Conservation (phyloP, 2,888 invertebrate genomes). For the Criorhina ranunculi region DNA sequence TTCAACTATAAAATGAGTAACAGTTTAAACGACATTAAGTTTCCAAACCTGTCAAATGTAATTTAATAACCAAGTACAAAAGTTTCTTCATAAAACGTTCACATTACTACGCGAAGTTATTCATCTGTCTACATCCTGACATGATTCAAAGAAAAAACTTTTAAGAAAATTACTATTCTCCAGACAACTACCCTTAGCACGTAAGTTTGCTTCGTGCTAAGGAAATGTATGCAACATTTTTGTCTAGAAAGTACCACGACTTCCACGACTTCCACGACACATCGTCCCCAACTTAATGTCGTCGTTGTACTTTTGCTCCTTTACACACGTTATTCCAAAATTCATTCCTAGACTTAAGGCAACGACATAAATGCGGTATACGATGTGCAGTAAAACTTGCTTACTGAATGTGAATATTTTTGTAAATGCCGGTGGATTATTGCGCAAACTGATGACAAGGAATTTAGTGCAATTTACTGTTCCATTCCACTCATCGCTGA, state of each 20-base stretch:
- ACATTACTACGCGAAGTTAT: not conserved
- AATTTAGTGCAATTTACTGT: not conserved
- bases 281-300: not conserved
- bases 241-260: not conserved
- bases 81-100: not conserved
- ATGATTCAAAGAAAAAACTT: not conserved
- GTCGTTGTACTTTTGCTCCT: not conserved
- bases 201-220: no score
- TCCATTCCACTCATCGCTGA: not conserved
- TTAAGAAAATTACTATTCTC: no score
- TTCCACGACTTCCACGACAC: not conserved
- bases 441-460: constrained; percentile 1
- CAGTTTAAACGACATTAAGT: no score
- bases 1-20: no score
- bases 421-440: constrained; percentile 1
- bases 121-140: not conserved
- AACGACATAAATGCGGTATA: not conserved
- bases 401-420: constrained; percentile 1
- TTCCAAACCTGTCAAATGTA: no score
- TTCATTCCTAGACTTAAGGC: no score
- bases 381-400: not conserved
- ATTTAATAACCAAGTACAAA: no score
- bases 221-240: not conserved
- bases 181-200: no score
- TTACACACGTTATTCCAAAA: not conserved